phyloP scores from a whole-genome alignment of 2,797 vertebrate species.

The Botia kubotai region DNA sequence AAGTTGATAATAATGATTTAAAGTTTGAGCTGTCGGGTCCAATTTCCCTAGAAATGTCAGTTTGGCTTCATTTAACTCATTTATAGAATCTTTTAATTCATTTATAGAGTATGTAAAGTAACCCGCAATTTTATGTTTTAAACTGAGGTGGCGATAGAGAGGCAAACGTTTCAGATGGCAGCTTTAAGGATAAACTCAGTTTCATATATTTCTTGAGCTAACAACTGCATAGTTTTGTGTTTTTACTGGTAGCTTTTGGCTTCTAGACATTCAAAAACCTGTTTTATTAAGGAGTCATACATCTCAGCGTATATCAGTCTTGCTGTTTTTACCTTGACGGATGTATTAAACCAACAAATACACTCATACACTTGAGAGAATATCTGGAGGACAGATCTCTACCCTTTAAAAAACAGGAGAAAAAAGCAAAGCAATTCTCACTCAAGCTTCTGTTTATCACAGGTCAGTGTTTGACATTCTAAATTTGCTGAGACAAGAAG shows the following conservation, averaged over 20 bases:
- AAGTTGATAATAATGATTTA: no score
- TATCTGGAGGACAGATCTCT: constrained; percentile 22
- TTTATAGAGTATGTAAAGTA: no score
- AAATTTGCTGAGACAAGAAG: constrained; percentile 50
- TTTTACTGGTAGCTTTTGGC: neutral
- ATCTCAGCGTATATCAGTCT: neutral
- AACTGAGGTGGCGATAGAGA: no score
- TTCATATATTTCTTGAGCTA: no score
- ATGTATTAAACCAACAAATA: constrained; percentile 14
- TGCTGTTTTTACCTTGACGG: neutral
- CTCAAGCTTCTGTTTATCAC: constrained; percentile 42
- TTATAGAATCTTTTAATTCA: no score
- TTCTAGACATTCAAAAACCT: neutral
- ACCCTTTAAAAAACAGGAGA: constrained; percentile 29
- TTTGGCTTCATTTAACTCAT: no score
- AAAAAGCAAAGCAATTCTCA: constrained; percentile 44
- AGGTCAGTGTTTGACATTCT: constrained; percentile 58
- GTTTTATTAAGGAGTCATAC: neutral
- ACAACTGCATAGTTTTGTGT: neutral
- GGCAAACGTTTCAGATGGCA: no score
- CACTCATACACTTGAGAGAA: neutral
- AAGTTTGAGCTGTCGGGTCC: no score
- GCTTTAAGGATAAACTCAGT: no score
- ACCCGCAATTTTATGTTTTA: no score
- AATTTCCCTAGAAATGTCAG: no score